These are phyloP conservation scores for Lates calcarifer DNA, from an alignment of 2,113 vertebrate species.

Conservation along the genomic window DNA sequence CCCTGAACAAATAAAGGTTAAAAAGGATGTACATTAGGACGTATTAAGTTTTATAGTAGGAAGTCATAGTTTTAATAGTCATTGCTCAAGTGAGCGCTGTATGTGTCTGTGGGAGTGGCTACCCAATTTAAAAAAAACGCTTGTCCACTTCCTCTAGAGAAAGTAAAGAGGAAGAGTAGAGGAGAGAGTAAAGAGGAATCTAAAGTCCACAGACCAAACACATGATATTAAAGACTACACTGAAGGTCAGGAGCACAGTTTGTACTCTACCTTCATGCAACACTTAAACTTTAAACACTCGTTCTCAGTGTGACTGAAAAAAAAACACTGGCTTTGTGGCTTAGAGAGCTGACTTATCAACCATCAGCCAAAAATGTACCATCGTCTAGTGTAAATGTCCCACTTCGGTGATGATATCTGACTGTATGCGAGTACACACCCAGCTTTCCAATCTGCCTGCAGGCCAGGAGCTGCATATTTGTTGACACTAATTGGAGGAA, in stretches of 20 bases:
- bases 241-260: neutral
- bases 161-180: too few species aligned
- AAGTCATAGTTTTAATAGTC: neutral
- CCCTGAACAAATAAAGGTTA: neutral
- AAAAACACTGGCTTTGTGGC: neutral
- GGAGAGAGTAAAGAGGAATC: neutral
- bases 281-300: neutral
- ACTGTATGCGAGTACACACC: neutral
- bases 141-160: neutral
- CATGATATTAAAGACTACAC: neutral
- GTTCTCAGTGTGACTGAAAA: neutral
- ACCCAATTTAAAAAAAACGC: too few species aligned
- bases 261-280: neutral
- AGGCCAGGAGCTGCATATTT: constrained; percentile 57
- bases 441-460: constrained; percentile 18
- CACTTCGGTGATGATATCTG: constrained; percentile 49
- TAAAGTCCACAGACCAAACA: neutral
- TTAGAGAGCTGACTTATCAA: neutral
- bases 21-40: neutral
- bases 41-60: neutral
- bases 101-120: neutral
- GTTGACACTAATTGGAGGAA: constrained; percentile 66
- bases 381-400: constrained; percentile 45
- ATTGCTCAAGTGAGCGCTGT: neutral
- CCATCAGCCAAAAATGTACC: neutral